phyloP scores from a whole-genome alignment of 2,113 vertebrate species.

The Platycercus adscitus region DNA sequence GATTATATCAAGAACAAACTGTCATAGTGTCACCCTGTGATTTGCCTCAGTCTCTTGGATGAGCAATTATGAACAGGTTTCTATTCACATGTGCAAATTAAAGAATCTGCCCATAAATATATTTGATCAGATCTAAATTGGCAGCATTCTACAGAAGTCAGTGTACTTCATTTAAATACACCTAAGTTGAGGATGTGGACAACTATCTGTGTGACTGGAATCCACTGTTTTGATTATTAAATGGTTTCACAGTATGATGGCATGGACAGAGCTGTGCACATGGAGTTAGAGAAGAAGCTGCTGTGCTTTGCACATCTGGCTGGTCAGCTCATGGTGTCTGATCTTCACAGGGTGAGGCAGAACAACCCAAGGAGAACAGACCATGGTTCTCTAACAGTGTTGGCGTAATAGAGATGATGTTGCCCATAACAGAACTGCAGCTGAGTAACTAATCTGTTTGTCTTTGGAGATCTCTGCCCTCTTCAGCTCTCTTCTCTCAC shows the following conservation, averaged over 20 bases:
- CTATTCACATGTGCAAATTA: not conserved
- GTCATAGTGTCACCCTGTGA: not conserved
- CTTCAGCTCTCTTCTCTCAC: not conserved
- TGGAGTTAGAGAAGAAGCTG: not conserved
- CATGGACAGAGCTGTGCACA: not conserved
- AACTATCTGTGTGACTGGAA: not conserved
- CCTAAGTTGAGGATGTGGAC: not conserved
- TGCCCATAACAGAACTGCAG: not conserved
- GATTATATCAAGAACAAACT: not conserved
- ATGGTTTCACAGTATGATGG: accelerated
- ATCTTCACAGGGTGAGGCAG: not conserved
- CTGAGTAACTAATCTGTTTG: not conserved
- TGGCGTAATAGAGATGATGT: too few species aligned
- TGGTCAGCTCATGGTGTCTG: not conserved
- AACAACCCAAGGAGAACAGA: not conserved
- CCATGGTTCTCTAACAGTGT: not conserved
- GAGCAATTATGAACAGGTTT: not conserved
- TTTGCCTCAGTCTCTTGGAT: not conserved
- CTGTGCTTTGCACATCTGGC: not conserved
- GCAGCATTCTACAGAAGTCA: not conserved
- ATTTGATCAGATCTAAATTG: not conserved
- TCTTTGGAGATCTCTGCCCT: not conserved
- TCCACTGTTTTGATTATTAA: not conserved
- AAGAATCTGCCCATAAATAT: not conserved
- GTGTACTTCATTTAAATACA: not conserved